Percentiles rank a stretch among this genome's conserved stretches.
These are phyloP conservation scores for Phaethon lepturus DNA, from an alignment of 2,113 vertebrate genomes.

Conservation along the genomic window DNA sequence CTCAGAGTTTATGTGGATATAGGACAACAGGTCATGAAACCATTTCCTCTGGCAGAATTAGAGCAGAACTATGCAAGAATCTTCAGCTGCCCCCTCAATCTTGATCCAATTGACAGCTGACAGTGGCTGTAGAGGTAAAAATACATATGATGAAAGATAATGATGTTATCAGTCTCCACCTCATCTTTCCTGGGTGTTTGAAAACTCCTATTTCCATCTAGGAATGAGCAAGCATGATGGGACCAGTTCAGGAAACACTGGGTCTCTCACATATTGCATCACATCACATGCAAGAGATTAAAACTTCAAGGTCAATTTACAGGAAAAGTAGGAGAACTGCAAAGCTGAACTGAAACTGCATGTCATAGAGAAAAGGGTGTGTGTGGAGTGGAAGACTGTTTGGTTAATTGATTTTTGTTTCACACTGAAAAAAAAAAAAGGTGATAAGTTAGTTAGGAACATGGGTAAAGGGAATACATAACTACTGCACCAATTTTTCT, in stretches of 20 bases:
- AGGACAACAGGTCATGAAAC: neutral
- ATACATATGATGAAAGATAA: neutral
- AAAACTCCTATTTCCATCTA: neutral
- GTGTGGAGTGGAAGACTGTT: neutral
- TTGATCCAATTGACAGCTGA: neutral
- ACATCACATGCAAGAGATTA: accelerated
- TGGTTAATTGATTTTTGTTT: accelerated
- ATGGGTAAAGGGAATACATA: neutral
- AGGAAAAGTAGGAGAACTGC: neutral
- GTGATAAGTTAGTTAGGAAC: neutral
- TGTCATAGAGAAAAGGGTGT: accelerated
- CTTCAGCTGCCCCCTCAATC: accelerated
- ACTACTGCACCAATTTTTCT: neutral
- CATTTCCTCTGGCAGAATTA: neutral
- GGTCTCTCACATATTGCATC: neutral
- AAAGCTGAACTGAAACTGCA: neutral
- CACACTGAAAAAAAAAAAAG: neutral
- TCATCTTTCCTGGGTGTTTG: neutral
- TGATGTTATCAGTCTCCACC: accelerated
- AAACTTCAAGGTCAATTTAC: neutral
- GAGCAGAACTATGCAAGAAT: neutral
- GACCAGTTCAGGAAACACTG: accelerated
- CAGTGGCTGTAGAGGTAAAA: neutral
- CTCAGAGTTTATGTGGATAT: neutral
- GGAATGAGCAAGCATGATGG: neutral